Base-by-base conservation (phyloP, 2,113 vertebrate genomes). In the Dipodomys ordii region DNA sequence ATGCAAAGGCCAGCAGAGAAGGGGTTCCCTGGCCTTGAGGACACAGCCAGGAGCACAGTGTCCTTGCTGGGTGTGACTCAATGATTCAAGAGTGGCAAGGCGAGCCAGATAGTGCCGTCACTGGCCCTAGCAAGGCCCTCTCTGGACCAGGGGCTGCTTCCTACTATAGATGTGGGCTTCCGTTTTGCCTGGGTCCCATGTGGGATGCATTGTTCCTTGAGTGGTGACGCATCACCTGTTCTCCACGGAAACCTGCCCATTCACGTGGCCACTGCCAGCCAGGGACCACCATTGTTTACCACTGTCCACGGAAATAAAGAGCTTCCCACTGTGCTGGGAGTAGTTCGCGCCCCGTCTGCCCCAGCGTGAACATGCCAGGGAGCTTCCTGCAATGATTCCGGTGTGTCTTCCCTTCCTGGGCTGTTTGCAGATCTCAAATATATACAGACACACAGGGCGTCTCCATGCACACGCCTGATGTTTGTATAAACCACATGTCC, bases 151-250 rank as follows among this genome's bases (percentile, higher is more conserved):
- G 57, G 28, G 1, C 71, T 5, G 30, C 92, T 97, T 96, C 96
- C 93, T 91, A 28, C 87, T 81, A 73, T 82, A 92, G 86, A 83
- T 28, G 2, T 25, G 22, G 30, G 65, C 79, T 95, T 93, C 93
- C 6, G 25, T 53, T 62, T n/a, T 3, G 10, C 83, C 53, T 49
- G 25, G 57, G 62, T 76, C 71, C 79, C 71, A 25, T 15, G 13
- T 77, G 87, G 93, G 46, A 89, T 11, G 0, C 85, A 72, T 60
- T 97, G 96, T 97, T 95, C 87, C 80, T 91, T 62, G 73, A 86
- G 73, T 46, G 93, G 73, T 94, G 95, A 96, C 69, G 65, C 83
- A 82, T 44, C 87, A 80, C 77, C 91, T 88, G 86, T 67, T 88
- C 94, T 83, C 32, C 67, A 90, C 19, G 84, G 80, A 82, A 92